These are phyloP conservation scores for Oxystoma pomonae DNA, from an alignment of 2,888 invertebrate genomes.

Conservation along the genomic window DNA sequence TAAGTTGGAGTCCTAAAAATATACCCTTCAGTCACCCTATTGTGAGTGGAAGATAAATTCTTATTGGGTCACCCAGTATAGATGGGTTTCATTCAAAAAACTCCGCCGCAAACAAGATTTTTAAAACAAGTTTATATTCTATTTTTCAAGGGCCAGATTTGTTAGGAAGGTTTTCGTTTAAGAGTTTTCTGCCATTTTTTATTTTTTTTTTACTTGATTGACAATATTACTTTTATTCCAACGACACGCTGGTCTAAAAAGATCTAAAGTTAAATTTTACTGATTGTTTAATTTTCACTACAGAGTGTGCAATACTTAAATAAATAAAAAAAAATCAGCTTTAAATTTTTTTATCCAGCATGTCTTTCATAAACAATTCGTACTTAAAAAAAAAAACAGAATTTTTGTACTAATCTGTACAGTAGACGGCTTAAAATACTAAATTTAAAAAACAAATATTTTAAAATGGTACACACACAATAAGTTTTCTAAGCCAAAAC, in stretches of 20 bases:
- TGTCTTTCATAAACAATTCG: neutral
- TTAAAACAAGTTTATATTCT: neutral
- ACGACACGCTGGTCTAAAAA: neutral
- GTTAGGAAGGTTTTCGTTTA: neutral
- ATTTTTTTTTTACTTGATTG: no score
- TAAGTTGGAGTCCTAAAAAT: no score
- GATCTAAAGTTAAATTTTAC: neutral
- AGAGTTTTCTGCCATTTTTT: neutral
- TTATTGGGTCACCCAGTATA: no score
- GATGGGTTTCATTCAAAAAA: neutral
- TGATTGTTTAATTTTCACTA: neutral
- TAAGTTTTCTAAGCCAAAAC: neutral
- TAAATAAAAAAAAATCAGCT: neutral
- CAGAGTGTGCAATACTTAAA: neutral
- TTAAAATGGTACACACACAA: neutral
- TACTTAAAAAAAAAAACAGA: neutral
- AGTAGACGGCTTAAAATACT: neutral
- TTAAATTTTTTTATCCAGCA: neutral
- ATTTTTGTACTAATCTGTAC: neutral
- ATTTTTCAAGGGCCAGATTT: neutral
- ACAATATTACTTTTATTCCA: neutral
- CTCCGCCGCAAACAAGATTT: neutral
- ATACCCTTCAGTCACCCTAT: no score
- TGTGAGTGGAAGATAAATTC: no score
- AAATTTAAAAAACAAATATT: neutral